Conservation (phyloP, 1,140 invertebrate species). For the Penaeus japonicus region DNA sequence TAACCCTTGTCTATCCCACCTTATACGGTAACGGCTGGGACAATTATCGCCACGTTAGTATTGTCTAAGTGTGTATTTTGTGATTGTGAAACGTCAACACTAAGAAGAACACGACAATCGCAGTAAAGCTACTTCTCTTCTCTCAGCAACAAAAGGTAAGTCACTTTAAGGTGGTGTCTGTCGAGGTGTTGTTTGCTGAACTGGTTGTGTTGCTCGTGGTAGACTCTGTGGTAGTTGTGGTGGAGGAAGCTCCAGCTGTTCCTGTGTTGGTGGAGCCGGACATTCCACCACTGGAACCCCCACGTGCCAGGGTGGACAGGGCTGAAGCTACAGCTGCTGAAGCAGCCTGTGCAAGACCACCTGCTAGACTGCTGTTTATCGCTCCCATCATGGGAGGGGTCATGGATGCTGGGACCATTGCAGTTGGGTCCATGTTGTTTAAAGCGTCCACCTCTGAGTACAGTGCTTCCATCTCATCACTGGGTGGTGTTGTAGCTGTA, state of each 20-base stretch:
- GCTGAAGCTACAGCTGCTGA: constrained; percentile 66
- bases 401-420: not conserved
- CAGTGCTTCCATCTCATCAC: constrained; percentile 37
- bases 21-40: too few relatives aligned
- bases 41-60: too few relatives aligned
- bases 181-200: not conserved
- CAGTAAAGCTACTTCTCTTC: too few relatives aligned
- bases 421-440: constrained; percentile 43
- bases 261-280: constrained; percentile 43
- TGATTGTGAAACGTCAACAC: too few relatives aligned
- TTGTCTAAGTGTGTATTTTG: too few relatives aligned
- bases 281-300: not conserved
- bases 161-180: too few relatives aligned
- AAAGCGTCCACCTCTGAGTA: constrained; percentile 51
- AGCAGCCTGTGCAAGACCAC: constrained; percentile 64
- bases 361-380: constrained; percentile 62
- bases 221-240: not conserved
- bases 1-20: too few relatives aligned
- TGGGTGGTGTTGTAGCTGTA: not conserved
- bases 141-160: too few relatives aligned
- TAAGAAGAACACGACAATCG: too few relatives aligned
- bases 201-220: not conserved
- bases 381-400: constrained; percentile 58
- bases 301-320: constrained; percentile 64
- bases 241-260: not conserved